A percentile compares a stretch with the other conserved stretches of the same genome.
These are phyloP conservation scores for Volucella inflata DNA, from an alignment of 2,888 invertebrate genomes.

Conservation along the genomic window DNA sequence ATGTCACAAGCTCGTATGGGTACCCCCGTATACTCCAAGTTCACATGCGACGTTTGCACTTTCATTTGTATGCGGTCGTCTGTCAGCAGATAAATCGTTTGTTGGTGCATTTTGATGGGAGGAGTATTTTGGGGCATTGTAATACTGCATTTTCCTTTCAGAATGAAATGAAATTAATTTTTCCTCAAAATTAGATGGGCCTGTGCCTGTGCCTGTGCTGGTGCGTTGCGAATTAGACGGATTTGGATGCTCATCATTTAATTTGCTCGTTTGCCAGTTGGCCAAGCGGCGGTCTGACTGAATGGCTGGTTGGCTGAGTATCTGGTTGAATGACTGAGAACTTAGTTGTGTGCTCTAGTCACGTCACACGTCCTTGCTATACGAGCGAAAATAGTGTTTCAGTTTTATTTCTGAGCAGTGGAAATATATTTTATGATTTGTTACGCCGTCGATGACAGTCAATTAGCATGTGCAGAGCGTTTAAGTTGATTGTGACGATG, in stretches of 20 bases:
- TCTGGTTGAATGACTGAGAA: constrained; percentile 28
- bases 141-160: neutral
- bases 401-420: neutral
- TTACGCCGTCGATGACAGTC: constrained; percentile 70
- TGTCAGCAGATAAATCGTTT: constrained; percentile 71
- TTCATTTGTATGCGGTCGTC: constrained; percentile 57
- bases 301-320: constrained; percentile 42
- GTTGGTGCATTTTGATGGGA: constrained; percentile 38
- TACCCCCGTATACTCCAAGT: neutral
- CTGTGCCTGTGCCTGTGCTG: neutral
- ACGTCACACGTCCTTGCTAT: constrained; percentile 55
- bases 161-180: constrained; percentile 63
- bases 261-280: constrained; percentile 59
- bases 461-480: constrained; percentile 65
- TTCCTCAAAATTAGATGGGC: constrained; percentile 53
- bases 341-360: constrained; percentile 15
- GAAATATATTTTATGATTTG: constrained; percentile 61
- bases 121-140: neutral
- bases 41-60: constrained; percentile 38
- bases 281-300: constrained; percentile 20
- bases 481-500: constrained; percentile 43
- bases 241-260: constrained; percentile 62
- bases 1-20: constrained; percentile 13
- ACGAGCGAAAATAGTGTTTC: constrained; percentile 61
- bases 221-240: constrained; percentile 9